These are phyloP conservation scores for Spodoptera littoralis DNA, from an alignment of 2,888 invertebrate species.

Conservation along the genomic window DNA sequence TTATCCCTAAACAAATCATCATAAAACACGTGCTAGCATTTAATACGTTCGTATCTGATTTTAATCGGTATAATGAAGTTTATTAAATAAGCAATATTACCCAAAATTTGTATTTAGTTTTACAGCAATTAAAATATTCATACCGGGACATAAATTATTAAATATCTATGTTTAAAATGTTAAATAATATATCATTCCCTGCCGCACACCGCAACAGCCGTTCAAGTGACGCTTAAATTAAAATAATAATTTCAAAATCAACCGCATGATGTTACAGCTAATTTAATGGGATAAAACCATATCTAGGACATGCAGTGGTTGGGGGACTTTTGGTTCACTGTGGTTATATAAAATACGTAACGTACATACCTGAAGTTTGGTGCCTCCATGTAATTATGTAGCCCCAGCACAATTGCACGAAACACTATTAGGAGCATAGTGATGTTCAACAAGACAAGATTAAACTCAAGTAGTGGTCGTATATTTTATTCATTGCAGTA, in stretches of 20 bases:
- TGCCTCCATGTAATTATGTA: conserved; percentile 26
- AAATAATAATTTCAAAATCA: conserved; percentile 40
- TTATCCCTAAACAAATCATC: conserved; percentile 43
- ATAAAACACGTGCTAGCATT: conserved; percentile 25
- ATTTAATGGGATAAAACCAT: conserved; percentile 31
- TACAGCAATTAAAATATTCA: neutral
- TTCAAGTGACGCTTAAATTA: conserved; percentile 29
- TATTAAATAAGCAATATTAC: conserved; percentile 4
- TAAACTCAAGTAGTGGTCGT: conserved; percentile 59
- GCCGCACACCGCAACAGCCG: conserved; percentile 32
- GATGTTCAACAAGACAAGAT: conserved; percentile 55
- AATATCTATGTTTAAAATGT: conserved; percentile 18
- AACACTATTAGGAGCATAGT: conserved; percentile 41
- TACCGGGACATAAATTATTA: conserved; percentile 20
- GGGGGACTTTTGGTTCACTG: conserved; percentile 3
- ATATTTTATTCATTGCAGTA: conserved; percentile 61
- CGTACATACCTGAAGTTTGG: conserved; percentile 1
- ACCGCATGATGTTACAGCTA: conserved; percentile 17
- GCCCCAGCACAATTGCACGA: conserved; percentile 30
- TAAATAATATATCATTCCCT: conserved; percentile 29
- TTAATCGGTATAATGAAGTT: conserved; percentile 2
- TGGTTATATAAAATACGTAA: conserved; percentile 8
- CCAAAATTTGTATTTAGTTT: neutral
- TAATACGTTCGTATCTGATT: conserved; percentile 30
- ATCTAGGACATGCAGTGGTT: conserved; percentile 7